A percentile compares a stretch with the other conserved stretches of the same genome.
Conservation (phyloP, 2,888 invertebrate species). For the Epistrophe eligans region DNA sequence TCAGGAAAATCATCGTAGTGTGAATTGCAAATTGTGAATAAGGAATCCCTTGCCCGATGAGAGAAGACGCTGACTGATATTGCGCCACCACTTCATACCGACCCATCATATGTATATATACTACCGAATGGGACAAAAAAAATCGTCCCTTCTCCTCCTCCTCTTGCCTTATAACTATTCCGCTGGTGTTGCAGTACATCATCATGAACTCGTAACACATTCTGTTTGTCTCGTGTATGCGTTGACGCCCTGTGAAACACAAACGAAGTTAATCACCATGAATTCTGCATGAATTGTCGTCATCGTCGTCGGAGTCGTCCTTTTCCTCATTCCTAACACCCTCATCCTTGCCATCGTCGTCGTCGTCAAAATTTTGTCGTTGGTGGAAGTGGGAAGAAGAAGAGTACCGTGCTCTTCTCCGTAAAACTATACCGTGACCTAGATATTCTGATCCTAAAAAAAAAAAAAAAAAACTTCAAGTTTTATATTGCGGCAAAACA, state of each 20-base stretch:
- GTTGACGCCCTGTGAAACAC: conserved; percentile 73
- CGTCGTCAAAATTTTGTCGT: not conserved
- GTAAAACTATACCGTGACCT: conserved; percentile 56
- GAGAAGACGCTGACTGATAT: conserved; percentile 8
- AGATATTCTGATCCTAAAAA: conserved; percentile 45
- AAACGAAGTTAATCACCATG: conserved; percentile 76
- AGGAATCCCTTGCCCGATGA: conserved; percentile 35
- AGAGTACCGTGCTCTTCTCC: conserved; percentile 31
- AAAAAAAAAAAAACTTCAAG: conserved; percentile 37
- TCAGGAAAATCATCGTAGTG: conserved; percentile 63
- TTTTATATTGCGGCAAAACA: conserved; percentile 62
- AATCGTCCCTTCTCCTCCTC: not conserved
- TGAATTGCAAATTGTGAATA: conserved; percentile 70
- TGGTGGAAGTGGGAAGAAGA: not conserved
- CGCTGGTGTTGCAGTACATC: conserved; percentile 68
- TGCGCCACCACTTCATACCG: not conserved
- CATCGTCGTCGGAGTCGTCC: conserved; percentile 22
- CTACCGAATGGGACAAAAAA: conserved; percentile 3
- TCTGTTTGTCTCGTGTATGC: conserved; percentile 74
- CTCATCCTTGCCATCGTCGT: not conserved
- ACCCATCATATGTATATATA: too few species aligned
- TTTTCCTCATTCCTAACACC: conserved; percentile 1
- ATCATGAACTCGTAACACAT: conserved; percentile 71
- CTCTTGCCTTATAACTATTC: conserved; percentile 55
- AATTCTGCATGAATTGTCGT: conserved; percentile 73